A percentile compares a stretch with the other conserved stretches of the same genome.
Evolutionary conservation across 2,113 vertebrate species (phyloP).

Genomic region (Embiotoca jacksoni): DNA sequence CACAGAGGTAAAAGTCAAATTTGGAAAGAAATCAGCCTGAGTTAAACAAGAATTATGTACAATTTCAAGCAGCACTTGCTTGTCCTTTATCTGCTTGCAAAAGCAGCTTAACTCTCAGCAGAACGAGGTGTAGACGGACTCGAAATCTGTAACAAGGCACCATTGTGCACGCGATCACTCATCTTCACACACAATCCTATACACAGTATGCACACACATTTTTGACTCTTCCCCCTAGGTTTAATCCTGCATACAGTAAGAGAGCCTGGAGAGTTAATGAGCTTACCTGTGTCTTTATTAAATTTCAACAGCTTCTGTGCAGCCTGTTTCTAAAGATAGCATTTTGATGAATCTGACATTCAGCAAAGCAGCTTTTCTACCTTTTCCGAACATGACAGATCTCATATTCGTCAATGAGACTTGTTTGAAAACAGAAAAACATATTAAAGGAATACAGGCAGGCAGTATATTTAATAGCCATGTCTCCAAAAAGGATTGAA

Average conservation of each 20-base stretch:
- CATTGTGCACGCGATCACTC: constrained; percentile 21
- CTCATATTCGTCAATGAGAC: constrained; percentile 39
- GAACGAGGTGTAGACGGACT: constrained; percentile 15
- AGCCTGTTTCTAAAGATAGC: constrained; percentile 59
- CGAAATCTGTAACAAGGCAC: constrained; percentile 29
- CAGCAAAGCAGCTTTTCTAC: constrained; percentile 55
- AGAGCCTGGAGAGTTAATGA: constrained; percentile 66
- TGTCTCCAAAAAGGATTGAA: neutral
- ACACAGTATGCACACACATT: neutral
- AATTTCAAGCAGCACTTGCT: constrained; percentile 45
- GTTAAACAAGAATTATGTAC: constrained; percentile 14
- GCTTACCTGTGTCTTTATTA: constrained; percentile 77
- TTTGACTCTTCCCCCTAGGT: constrained; percentile 19
- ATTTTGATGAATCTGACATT: constrained; percentile 64
- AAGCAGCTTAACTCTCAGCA: constrained; percentile 53
- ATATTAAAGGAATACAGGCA: constrained; percentile 1
- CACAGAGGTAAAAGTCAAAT: constrained; percentile 4
- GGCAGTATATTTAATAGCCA: constrained; percentile 3
- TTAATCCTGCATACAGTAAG: constrained; percentile 62
- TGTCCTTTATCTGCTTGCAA: constrained; percentile 39
- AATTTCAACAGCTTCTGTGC: constrained; percentile 58
- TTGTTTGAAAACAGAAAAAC: neutral
- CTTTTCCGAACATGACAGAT: constrained; percentile 25
- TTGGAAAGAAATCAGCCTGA: constrained; percentile 10
- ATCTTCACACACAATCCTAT: constrained; percentile 38